Evolutionary conservation across 2,113 vertebrate genomes (phyloP), one percentile per base, ranked within the genome.

Genomic region (Vulpes ferrilata): DNA sequence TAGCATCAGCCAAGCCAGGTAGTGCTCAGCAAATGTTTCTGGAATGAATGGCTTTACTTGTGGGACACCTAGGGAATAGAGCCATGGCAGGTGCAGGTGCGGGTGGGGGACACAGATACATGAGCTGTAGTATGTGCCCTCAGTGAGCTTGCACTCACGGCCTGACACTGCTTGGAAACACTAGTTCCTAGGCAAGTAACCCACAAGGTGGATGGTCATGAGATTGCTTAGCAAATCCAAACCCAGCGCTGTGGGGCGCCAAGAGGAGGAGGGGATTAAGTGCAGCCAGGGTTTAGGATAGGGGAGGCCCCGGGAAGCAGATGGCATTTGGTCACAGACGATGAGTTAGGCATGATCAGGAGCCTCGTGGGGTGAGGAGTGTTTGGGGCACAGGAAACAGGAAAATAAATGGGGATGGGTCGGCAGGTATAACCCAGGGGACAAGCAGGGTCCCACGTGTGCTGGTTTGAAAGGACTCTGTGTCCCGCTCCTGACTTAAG

Each of bases 1-100:
- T 55, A 8, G 76, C 35, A 78, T 17, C 55, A 19, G 55, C 65
- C 74, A 48, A 59, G 83, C 32, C 35, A 32, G 65, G 13, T 22
- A 17, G 43, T 8, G 32, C 64, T 88, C 60, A 15, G 62, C 7
- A 15, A 30, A 1, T 13, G 81, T 30, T 55, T 73, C 59, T 30
- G 27, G 38, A 51, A 48, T 55, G 57, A 73, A 73, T 22, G 32
- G 5, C 57, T 51, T 51, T 43, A 71, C n/a, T 35, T 7, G 1
- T 0, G 12, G 57, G 23, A 32, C 32, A 15, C 11, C 20, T 22
- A 64, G 55, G 43, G 27, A 10, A 53, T 43, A 53, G 79, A 19
- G 16, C 3, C 59, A 11, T 4, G 4, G 12, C 1, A 11, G 79
- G 23, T 0, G 0, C 16, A 0, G 43, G 43, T 43, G 43, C 43